A percentile compares a stretch with the other conserved stretches of the same genome.
Evolutionary conservation across 1,140 invertebrate species (phyloP).

Genomic region (Drosophila kohkoa): DNA sequence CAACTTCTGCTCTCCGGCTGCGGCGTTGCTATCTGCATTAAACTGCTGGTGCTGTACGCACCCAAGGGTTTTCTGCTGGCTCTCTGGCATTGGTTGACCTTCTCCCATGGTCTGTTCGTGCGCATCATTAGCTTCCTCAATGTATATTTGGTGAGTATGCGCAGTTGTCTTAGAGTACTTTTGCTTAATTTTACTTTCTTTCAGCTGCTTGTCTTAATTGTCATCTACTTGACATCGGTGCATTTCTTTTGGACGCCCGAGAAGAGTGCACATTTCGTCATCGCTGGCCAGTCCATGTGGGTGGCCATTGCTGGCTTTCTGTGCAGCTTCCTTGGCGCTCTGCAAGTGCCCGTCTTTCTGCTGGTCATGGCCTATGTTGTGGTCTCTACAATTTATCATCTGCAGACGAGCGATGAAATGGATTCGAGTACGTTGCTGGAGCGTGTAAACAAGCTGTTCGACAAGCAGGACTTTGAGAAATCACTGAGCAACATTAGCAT

Average conservation of each 20-base stretch:
- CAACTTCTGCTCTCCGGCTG: constrained; percentile 85
- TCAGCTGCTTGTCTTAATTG: constrained; percentile 85
- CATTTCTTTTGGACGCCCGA: constrained; percentile 87
- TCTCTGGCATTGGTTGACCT: constrained; percentile 84
- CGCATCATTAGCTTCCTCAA: constrained; percentile 85
- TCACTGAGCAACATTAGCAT: constrained; percentile 67
- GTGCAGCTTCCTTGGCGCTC: constrained; percentile 86
- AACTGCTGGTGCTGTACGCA: constrained; percentile 85
- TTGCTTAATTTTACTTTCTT: not conserved
- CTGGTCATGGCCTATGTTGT: constrained; percentile 82
- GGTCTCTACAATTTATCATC: constrained; percentile 87
- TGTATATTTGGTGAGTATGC: constrained; percentile 83
- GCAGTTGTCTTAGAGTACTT: not conserved
- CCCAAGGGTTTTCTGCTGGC: constrained; percentile 86
- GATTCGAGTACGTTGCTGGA: constrained; percentile 56
- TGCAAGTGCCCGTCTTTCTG: constrained; percentile 86
- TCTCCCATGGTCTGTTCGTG: constrained; percentile 82
- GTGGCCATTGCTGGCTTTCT: constrained; percentile 86
- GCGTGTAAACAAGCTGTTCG: constrained; percentile 67
- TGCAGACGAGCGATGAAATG: constrained; percentile 56
- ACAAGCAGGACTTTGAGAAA: constrained; percentile 72
- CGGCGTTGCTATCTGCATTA: constrained; percentile 63
- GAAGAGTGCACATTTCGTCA: constrained; percentile 86
- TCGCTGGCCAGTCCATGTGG: constrained; percentile 87
- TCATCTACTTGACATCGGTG: constrained; percentile 86